These are phyloP conservation scores for Drosophila lini DNA, from an alignment of 1,140 invertebrate species.

Conservation along the genomic window DNA sequence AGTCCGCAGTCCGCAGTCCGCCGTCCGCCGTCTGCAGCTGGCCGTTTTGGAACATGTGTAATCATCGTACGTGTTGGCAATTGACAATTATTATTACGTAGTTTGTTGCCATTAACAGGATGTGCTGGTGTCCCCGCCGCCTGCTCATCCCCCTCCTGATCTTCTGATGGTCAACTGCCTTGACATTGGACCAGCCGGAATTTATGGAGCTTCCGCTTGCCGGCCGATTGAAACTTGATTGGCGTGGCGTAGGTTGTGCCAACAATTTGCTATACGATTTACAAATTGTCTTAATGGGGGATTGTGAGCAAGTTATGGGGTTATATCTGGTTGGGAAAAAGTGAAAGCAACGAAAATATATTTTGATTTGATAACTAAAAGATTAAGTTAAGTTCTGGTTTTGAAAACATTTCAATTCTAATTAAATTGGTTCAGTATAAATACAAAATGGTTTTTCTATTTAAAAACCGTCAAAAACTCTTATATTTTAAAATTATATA, in stretches of 20 bases:
- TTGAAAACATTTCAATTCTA: not conserved
- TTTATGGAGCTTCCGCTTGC: conserved; percentile 40
- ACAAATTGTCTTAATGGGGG: conserved; percentile 24
- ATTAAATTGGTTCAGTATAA: too few relatives aligned
- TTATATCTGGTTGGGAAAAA: not conserved
- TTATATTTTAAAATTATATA: too few relatives aligned
- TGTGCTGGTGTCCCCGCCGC: conserved; percentile 25
- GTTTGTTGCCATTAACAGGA: conserved; percentile 68
- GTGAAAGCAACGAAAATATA: not conserved
- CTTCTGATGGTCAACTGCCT: conserved; percentile 5
- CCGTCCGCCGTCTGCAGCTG: conserved; percentile 33
- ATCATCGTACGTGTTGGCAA: conserved; percentile 81
- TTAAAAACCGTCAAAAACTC: not conserved
- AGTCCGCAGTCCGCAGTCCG: not conserved
- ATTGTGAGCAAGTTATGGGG: not conserved
- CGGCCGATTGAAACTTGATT: conserved; percentile 36
- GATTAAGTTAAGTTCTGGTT: not conserved
- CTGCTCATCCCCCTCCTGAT: not conserved
- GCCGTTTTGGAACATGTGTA: conserved; percentile 74
- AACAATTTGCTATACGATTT: conserved; percentile 13
- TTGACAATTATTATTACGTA: conserved; percentile 82
- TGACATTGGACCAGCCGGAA: conserved; percentile 36
- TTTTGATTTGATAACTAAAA: not conserved
- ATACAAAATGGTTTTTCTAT: not conserved
- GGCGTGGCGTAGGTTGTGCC: conserved; percentile 42